These are phyloP conservation scores for Rhadina sibilatrix DNA, from an alignment of 2,113 vertebrate species.

Conservation along the genomic window DNA sequence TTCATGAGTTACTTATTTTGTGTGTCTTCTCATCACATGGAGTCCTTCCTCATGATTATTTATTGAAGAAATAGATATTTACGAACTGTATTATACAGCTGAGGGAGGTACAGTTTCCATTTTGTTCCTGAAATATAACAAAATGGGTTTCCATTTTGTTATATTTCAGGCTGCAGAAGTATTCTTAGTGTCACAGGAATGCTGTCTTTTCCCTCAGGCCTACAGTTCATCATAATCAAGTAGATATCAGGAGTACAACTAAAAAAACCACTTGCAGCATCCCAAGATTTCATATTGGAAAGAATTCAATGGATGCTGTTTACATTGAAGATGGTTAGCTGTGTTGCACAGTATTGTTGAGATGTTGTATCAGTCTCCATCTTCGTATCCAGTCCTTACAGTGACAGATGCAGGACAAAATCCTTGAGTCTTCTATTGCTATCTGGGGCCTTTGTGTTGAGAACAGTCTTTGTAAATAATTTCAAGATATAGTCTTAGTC, in stretches of 20 bases:
- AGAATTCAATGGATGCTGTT: neutral
- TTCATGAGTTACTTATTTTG: neutral
- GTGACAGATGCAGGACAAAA: neutral
- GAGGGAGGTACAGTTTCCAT: neutral
- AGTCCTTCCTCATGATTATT: neutral
- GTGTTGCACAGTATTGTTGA: neutral
- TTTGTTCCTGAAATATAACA: too few species aligned
- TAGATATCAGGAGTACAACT: neutral
- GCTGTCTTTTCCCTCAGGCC: neutral
- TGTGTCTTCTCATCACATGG: neutral
- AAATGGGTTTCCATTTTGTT: neutral
- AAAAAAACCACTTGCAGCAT: neutral
- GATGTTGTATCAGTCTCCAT: neutral
- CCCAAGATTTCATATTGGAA: neutral
- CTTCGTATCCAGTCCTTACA: neutral
- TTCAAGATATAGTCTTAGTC: neutral
- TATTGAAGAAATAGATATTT: neutral
- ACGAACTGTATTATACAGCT: neutral
- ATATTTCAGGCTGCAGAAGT: neutral
- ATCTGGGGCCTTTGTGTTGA: neutral
- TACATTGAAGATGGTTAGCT: neutral
- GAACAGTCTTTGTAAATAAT: neutral
- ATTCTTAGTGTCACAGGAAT: neutral
- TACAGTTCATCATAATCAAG: neutral
- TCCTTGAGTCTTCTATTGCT: neutral